A percentile compares a stretch with the other conserved stretches of the same genome.
These are phyloP conservation scores for Corbicula japonica DNA, from an alignment of 2,888 invertebrate genomes.

Conservation along the genomic window DNA sequence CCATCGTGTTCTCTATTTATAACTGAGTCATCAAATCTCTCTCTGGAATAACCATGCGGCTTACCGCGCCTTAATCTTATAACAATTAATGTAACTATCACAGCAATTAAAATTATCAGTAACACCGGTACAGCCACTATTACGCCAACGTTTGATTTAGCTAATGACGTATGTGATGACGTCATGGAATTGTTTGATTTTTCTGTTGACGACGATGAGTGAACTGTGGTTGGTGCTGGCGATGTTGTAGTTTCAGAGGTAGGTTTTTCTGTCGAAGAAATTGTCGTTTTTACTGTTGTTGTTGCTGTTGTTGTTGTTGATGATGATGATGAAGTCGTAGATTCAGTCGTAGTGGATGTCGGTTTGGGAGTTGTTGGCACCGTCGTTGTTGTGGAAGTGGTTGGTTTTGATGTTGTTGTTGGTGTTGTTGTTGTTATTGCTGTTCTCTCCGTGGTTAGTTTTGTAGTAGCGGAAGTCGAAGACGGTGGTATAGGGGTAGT, in stretches of 20 bases:
- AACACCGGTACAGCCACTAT: conserved; percentile 67
- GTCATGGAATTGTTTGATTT: conserved; percentile 32
- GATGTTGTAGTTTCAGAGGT: conserved; percentile 8
- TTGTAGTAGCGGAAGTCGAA: conserved; percentile 1
- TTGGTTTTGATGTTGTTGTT: background rate
- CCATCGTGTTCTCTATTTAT: conserved; percentile 73
- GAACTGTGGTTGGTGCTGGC: conserved; percentile 25
- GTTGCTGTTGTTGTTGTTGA: conserved; percentile 9
- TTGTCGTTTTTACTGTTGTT: conserved; percentile 26
- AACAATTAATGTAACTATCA: conserved; percentile 56
- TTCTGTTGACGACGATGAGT: conserved; percentile 7
- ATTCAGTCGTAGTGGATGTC: conserved; percentile 1
- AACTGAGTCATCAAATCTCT: conserved; percentile 77
- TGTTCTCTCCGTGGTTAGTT: no score
- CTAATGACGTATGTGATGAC: conserved; percentile 17
- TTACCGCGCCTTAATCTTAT: conserved; percentile 52
- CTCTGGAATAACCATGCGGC: conserved; percentile 68
- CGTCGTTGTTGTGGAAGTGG: conserved; percentile 8
- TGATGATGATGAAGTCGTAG: conserved; percentile 5
- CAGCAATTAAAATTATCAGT: conserved; percentile 57
- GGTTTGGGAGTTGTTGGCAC: background rate
- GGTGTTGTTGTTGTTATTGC: background rate
- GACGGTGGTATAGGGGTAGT: background rate
- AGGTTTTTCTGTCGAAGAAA: conserved; percentile 11
- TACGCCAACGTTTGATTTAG: conserved; percentile 41